These are phyloP conservation scores for Enoplolaimus lenunculus DNA, from an alignment of 2,888 invertebrate species.

Conservation along the genomic window DNA sequence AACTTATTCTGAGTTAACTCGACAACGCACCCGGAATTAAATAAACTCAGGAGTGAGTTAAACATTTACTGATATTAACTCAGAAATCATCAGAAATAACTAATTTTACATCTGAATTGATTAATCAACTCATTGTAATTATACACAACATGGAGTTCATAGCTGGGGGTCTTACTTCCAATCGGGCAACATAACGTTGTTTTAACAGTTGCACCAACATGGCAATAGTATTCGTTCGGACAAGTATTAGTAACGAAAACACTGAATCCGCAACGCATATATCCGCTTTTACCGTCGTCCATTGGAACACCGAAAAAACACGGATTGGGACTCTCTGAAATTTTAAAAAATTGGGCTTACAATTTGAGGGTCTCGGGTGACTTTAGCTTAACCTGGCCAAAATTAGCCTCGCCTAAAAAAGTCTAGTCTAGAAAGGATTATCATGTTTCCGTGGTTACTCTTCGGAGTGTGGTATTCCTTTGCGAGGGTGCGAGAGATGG, in stretches of 20 bases:
- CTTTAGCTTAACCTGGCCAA: neutral
- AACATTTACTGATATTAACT: too few species aligned
- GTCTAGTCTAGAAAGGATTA: neutral
- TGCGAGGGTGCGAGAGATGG: too few species aligned
- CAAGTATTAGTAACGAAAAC: constrained; percentile 26
- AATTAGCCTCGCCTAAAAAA: neutral
- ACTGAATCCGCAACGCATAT: constrained; percentile 27
- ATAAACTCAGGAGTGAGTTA: too few species aligned
- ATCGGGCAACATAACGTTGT: constrained; percentile 40
- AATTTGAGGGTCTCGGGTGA: too few species aligned
- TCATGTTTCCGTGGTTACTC: too few species aligned
- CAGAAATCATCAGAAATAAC: too few species aligned
- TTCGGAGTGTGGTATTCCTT: too few species aligned
- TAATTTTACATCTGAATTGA: too few species aligned
- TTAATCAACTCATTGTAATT: too few species aligned
- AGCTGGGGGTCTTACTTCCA: constrained; percentile 23
- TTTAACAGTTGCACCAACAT: constrained; percentile 32
- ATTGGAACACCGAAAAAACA: constrained; percentile 31
- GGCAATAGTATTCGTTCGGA: constrained; percentile 30
- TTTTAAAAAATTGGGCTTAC: constrained; percentile 13
- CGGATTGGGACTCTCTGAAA: constrained; percentile 37
- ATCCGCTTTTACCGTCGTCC: constrained; percentile 14
- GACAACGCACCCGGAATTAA: too few species aligned
- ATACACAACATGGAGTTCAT: too few species aligned
- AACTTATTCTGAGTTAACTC: too few species aligned